Evolutionary conservation across 2,888 invertebrate genomes (phyloP).

Genomic region (Cryptocheilus praepositus): DNA sequence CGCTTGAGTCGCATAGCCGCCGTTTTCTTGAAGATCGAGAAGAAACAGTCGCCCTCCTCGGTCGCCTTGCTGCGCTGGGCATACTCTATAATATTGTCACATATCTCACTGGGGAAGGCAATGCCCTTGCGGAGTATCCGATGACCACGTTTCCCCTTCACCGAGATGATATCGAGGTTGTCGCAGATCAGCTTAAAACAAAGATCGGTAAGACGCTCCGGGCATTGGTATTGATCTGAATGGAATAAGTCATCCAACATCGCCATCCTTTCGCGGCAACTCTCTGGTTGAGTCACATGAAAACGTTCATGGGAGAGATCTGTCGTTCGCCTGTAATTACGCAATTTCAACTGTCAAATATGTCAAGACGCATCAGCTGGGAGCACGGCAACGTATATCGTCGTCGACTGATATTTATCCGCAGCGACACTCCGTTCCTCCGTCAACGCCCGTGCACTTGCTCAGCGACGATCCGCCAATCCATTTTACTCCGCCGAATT

Average conservation of each 20-base stretch:
- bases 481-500: constrained; percentile 4
- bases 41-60: constrained; percentile 81
- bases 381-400: constrained; percentile 19
- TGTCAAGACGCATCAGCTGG: constrained; percentile 60
- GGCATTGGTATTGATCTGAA: constrained; percentile 69
- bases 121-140: constrained; percentile 78
- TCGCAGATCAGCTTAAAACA: constrained; percentile 80
- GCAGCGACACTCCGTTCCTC: constrained; percentile 1
- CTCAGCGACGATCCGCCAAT: constrained; percentile 8
- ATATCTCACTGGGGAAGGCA: constrained; percentile 83
- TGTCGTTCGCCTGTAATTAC: constrained; percentile 33
- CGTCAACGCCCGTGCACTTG: background rate
- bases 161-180: constrained; percentile 79
- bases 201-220: constrained; percentile 80
- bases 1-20: constrained; percentile 81
- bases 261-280: constrained; percentile 58
- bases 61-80: constrained; percentile 76
- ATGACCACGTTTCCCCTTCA: constrained; percentile 59
- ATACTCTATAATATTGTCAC: constrained; percentile 81
- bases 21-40: constrained; percentile 84
- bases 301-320: constrained; percentile 38
- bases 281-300: constrained; percentile 32
- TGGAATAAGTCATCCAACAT: constrained; percentile 64
- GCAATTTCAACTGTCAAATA: constrained; percentile 59
- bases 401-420: constrained; percentile 25